These are phyloP conservation scores for Chaetoderma sp. DNA, from an alignment of 2,888 invertebrate species.

Conservation along the genomic window DNA sequence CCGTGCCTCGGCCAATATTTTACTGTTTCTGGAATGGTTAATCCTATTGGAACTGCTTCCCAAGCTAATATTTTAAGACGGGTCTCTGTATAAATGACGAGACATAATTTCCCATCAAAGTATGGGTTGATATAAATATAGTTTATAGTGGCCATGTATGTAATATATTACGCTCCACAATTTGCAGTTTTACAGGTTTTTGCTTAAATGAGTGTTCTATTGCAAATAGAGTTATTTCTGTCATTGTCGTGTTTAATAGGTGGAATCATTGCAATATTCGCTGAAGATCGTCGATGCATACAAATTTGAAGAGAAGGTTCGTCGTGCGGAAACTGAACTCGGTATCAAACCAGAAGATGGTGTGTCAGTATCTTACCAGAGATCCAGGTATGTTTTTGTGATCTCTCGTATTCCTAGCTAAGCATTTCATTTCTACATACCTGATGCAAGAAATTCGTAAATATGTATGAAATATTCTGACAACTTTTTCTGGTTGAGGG, in stretches of 20 bases:
- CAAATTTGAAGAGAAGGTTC: constrained; percentile 89
- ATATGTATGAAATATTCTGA: too few species aligned
- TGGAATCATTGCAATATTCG: constrained; percentile 21
- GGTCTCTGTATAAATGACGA: too few species aligned
- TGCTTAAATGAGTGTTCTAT: neutral
- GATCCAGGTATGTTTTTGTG: constrained; percentile 40
- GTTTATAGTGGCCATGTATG: neutral
- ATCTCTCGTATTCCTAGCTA: neutral
- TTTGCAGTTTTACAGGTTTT: neutral
- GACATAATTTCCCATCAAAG: too few species aligned
- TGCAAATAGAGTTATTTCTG: neutral
- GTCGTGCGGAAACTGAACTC: constrained; percentile 84
- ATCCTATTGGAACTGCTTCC: too few species aligned
- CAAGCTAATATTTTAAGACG: too few species aligned
- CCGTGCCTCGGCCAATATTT: too few species aligned
- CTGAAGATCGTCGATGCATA: constrained; percentile 49
- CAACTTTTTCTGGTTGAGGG: too few species aligned
- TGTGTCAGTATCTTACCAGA: constrained; percentile 81
- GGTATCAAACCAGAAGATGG: constrained; percentile 83
- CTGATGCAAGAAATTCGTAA: too few species aligned
- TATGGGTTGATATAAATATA: too few species aligned
- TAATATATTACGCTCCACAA: neutral
- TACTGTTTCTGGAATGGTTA: too few species aligned
- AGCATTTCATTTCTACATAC: neutral
- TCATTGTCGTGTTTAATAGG: constrained; percentile 1